These are phyloP conservation scores for Charanyca ferruginea DNA, from an alignment of 2,888 invertebrate species.

Conservation along the genomic window DNA sequence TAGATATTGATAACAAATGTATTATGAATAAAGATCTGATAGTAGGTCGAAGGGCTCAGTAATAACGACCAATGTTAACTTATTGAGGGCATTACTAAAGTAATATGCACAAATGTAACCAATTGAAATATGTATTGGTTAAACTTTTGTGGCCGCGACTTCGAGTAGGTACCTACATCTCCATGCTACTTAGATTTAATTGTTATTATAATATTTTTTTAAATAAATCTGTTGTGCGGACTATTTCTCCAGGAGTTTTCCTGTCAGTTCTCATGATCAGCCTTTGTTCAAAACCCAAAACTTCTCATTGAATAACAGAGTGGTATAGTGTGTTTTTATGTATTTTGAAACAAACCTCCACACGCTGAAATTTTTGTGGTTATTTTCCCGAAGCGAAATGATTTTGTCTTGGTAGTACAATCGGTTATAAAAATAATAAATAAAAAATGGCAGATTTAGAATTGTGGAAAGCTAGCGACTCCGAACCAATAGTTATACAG, in stretches of 20 bases:
- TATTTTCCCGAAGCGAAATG: no score
- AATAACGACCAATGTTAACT: slow-evolving; percentile 64
- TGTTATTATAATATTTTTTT: slow-evolving; percentile 8
- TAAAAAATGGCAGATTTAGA: no score
- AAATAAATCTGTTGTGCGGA: slow-evolving; percentile 1
- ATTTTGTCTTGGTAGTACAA: no score
- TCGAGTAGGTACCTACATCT: slow-evolving; percentile 26
- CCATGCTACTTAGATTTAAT: slow-evolving; percentile 2
- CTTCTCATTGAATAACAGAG: background rate
- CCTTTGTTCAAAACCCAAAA: background rate
- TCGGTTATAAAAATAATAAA: no score
- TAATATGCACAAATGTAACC: slow-evolving; percentile 64
- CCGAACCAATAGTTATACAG: no score
- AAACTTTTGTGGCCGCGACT: slow-evolving; percentile 18
- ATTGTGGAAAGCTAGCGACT: no score
- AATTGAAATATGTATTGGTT: no score
- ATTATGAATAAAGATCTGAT: slow-evolving; percentile 58
- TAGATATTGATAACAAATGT: slow-evolving; percentile 55
- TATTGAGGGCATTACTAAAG: slow-evolving; percentile 67
- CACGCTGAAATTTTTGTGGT: no score
- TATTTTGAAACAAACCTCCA: background rate
- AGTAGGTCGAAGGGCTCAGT: slow-evolving; percentile 49
- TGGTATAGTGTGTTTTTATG: background rate
- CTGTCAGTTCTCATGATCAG: background rate
- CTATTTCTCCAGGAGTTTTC: background rate